Percentiles rank a stretch among this genome's conserved stretches.
Conservation (phyloP, 2,888 invertebrate genomes). For the Tanytarsus gracilentus region DNA sequence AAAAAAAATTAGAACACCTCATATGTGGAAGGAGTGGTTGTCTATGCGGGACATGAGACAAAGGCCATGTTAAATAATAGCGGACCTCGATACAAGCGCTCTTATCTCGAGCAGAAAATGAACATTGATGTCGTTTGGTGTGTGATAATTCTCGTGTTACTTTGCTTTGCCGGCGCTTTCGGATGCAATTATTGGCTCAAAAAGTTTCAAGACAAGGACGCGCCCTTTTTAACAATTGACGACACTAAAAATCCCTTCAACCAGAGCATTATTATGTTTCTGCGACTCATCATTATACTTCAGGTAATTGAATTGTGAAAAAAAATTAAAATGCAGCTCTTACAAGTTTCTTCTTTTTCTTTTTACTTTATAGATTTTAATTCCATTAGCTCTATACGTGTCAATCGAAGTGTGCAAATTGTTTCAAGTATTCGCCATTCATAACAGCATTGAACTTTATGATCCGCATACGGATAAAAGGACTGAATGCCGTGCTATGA, state of each 20-base stretch:
- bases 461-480: conserved; percentile 73
- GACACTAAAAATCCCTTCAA: conserved; percentile 48
- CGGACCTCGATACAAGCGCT: conserved; percentile 87
- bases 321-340: not conserved
- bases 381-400: conserved; percentile 92
- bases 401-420: conserved; percentile 95
- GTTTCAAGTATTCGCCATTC: conserved; percentile 90
- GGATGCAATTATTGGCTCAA: conserved; percentile 80
- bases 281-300: conserved; percentile 90
- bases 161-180: conserved; percentile 85
- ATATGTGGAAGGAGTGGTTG: conserved; percentile 90
- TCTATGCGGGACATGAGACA: conserved; percentile 95
- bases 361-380: conserved; percentile 66
- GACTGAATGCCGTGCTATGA: conserved; percentile 85
- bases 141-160: conserved; percentile 77
- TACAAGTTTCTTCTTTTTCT: conserved; percentile 33
- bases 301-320: conserved; percentile 57
- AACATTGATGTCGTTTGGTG: conserved; percentile 96
- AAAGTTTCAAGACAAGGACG: conserved; percentile 44
- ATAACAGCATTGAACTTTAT: conserved; percentile 79
- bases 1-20: conserved; percentile 75
- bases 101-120: conserved; percentile 85
- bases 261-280: conserved; percentile 81
- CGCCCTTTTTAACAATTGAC: conserved; percentile 59
- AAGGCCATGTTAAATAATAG: conserved; percentile 97